Evolutionary conservation across 2,113 vertebrate genomes (phyloP), one percentile per base, ranked within the genome.

Genomic region (Grus americana): DNA sequence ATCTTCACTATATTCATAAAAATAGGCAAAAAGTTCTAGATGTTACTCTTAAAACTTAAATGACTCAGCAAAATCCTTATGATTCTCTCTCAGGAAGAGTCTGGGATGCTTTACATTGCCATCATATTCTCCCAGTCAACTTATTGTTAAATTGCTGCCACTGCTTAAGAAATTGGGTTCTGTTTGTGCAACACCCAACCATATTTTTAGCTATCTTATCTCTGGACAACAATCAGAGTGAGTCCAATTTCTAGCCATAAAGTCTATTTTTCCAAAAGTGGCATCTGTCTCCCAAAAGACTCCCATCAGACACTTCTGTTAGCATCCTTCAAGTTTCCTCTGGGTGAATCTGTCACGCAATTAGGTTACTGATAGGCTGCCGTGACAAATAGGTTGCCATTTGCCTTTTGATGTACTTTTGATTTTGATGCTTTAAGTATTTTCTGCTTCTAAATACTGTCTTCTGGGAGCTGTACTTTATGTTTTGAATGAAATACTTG

Each of bases 201-300:
- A 13, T 93, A 93, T 96, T 98, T 98, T 97, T 83, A 94, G 40
- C 71, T 83, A 92, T 59, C 90, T 94, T 94, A 83, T 94, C 95
- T 95, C 96, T 87, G 88, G 84, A 92, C 65, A 94, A 55, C 54
- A 95, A 97, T 96, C 90, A 88, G 30, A 96, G 47, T 21, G 26
- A 95, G 74, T 91, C 82, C 67, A 92, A 93, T 97, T 96, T 97
- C 57, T 93, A 95, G 23, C 65, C 93, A 91, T 76, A 96, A 95
- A 97, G 87, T 55, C 94, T 91, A 19, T 92, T 96, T 98, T 97
- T 87, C 82, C 90, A 89, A 78, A 88, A 88, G 30, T 94, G 47
- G 34, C 81, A 92, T 92, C 87, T 65, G 29, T 97, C 80, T 97
- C 97, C 95, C 92, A 80, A 75, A 97, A 98, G 93, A 95, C 62